Percentiles rank a stretch among this genome's conserved stretches.
phyloP scores from a whole-genome alignment of 1,140 invertebrate genomes.

The Megalopta genalis region DNA sequence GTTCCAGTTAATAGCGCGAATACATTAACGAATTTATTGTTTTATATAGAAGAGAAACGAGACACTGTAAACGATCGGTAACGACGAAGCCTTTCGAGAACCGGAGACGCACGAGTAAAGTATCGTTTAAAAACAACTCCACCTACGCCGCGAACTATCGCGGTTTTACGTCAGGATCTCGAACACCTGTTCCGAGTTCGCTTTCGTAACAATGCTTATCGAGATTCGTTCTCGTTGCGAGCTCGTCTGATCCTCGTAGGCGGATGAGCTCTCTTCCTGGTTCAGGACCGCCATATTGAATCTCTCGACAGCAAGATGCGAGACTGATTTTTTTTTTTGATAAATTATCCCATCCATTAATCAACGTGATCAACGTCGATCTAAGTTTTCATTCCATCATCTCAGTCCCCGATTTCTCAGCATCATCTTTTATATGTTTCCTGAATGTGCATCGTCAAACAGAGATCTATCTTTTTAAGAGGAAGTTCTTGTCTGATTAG shows the following conservation, averaged over 20 bases:
- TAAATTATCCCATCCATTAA: background rate
- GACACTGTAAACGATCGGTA: background rate
- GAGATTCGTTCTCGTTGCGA: conserved; percentile 39
- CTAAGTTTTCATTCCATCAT: no score
- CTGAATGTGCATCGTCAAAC: no score
- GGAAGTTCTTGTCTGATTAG: no score
- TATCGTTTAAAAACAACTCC: conserved; percentile 1
- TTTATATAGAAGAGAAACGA: background rate
- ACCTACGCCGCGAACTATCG: conserved; percentile 8
- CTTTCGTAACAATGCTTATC: conserved; percentile 50
- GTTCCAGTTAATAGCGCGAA: no score
- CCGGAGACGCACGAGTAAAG: background rate
- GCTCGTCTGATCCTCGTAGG: conserved; percentile 27
- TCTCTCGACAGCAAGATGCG: no score
- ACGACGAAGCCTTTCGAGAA: background rate
- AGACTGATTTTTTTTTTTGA: background rate
- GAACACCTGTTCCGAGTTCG: conserved; percentile 44
- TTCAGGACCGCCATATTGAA: conserved; percentile 12
- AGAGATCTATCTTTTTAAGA: no score
- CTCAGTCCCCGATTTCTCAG: no score
- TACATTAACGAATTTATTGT: no score
- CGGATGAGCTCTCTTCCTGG: conserved; percentile 47
- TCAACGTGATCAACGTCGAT: no score
- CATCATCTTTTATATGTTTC: no score
- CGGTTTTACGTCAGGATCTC: conserved; percentile 27